phyloP scores from a whole-genome alignment of 2,888 invertebrate species.

The Troides oblongomaculatus region DNA sequence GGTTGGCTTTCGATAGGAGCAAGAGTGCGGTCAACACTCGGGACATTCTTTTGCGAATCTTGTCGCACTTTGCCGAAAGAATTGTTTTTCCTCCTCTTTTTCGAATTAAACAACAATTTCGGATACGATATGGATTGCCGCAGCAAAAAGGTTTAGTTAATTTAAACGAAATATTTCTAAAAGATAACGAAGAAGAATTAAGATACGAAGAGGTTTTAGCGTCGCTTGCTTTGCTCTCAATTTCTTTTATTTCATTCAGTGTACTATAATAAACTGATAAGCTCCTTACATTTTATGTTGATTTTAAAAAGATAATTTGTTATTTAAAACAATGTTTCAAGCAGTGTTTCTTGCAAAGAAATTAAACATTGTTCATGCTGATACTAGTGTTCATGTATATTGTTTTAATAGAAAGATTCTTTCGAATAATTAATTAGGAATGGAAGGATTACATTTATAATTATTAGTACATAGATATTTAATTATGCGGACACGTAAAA shows the following conservation, averaged over 20 bases:
- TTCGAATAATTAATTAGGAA: neutral
- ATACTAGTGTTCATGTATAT: neutral
- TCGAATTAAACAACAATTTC: constrained; percentile 4
- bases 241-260: neutral
- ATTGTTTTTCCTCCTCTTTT: constrained; percentile 11
- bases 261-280: neutral
- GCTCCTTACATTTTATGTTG: neutral
- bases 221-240: neutral
- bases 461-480: neutral
- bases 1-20: constrained; percentile 15
- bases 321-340: no score
- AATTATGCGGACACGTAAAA: neutral
- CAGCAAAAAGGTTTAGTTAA: constrained; percentile 24
- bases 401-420: neutral
- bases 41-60: constrained; percentile 6
- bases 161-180: constrained; percentile 22
- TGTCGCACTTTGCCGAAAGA: constrained; percentile 1
- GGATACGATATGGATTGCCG: constrained; percentile 3
- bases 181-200: constrained; percentile 20
- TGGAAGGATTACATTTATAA: neutral
- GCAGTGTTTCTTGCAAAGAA: no score
- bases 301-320: no score
- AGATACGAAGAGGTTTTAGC: constrained; percentile 13
- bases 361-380: no score
- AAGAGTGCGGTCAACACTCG: constrained; percentile 8